These are phyloP conservation scores for Ophion slaviceki DNA, from an alignment of 2,888 invertebrate genomes.

Conservation along the genomic window DNA sequence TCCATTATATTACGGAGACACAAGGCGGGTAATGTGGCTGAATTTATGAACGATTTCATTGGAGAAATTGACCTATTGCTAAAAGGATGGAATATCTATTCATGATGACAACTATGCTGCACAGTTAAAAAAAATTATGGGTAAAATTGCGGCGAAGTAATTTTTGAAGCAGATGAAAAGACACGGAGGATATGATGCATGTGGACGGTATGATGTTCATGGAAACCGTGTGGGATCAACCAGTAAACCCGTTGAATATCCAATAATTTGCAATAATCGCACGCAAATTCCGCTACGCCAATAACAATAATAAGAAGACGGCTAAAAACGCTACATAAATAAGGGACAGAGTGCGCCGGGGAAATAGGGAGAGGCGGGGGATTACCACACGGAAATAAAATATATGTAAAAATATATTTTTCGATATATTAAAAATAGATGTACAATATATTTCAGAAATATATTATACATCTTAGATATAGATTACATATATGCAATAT, in stretches of 20 bases:
- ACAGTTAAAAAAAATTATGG: conserved; percentile 16
- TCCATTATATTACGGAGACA: conserved; percentile 49
- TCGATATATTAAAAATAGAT: too few relatives aligned
- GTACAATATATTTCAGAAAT: too few relatives aligned
- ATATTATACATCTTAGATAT: too few relatives aligned
- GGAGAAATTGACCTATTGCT: conserved; percentile 37
- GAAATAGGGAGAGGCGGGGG: too few relatives aligned
- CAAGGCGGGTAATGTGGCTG: conserved; percentile 27
- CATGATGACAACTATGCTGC: neutral
- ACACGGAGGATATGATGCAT: conserved; percentile 37
- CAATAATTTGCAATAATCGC: neutral
- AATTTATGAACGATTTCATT: conserved; percentile 41
- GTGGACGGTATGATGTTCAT: conserved; percentile 20
- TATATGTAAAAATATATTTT: too few relatives aligned
- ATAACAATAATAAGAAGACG: too few relatives aligned
- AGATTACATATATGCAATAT: too few relatives aligned
- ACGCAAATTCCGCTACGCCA: too few relatives aligned
- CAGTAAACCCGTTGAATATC: conserved; percentile 21
- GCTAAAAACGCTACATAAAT: too few relatives aligned
- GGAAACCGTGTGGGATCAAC: conserved; percentile 5
- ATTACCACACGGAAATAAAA: too few relatives aligned
- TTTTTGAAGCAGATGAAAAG: conserved; percentile 19
- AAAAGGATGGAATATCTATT: conserved; percentile 11
- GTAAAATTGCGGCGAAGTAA: conserved; percentile 29
- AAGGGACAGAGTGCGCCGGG: too few relatives aligned